Base-by-base conservation (phyloP, 2,888 invertebrate genomes). In the Melanophora roralis region DNA sequence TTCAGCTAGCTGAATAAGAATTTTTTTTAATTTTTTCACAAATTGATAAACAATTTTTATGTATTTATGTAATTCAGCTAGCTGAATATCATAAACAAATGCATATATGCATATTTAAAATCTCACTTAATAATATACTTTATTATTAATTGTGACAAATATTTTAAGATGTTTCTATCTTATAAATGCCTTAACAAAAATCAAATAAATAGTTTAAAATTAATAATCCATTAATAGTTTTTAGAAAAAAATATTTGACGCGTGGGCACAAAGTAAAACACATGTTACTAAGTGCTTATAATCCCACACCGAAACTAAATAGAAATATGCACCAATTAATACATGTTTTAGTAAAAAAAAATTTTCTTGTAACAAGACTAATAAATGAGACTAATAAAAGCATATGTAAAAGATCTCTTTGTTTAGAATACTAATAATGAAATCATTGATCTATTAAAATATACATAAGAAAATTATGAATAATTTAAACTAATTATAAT, bases 271-370 rank as follows among this genome's bases (percentile, higher is more conserved):
- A 45, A 45, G 45, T 43, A 23, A 23, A 55, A 45, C 72, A 72
- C 16, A 45, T 72, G 55, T 55, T 72, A 36, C 45, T 36, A 62
- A 55, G 34, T 64, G 64, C n/a, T 19, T 64, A 11, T n/a, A 47
- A 38, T 47, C 64, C 64, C 64, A 64, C 55, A 55, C 38, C 45
- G 21, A 45, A 36, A 27, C 3, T 7, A n/a, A 45, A 45, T 38
- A 59, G 12, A 59, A 71, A 14, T 1, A 49, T 49, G 23, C 12
- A 8, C n/a, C n/a, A n/a, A n/a, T n/a, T n/a, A n/a, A 21, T 23
- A 51, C 14, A 5, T 6, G 23, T 27, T n/a, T 0, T 16, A 2
- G n/a, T n/a, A 14, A 14, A n/a, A 40, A 40, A 40, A 40, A 40
- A 14, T n/a, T 43, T 43, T 14, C 6, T 43, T 6, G 19, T 9